phyloP scores from a whole-genome alignment of 2,113 vertebrate genomes.

The Ploceus nigricollis region DNA sequence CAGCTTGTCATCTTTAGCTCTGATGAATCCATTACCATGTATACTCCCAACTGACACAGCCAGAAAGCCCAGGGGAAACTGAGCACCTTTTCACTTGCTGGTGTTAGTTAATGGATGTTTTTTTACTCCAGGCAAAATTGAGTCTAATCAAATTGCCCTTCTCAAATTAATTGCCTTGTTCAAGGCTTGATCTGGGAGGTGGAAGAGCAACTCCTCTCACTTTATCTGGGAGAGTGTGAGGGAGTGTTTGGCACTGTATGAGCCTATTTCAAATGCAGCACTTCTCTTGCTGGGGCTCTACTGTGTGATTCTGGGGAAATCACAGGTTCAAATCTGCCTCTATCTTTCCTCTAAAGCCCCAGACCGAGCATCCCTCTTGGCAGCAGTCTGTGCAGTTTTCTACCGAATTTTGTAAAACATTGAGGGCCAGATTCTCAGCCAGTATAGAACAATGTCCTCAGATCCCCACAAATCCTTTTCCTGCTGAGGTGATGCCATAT shows the following conservation, averaged over 20 bases:
- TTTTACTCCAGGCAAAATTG: not conserved
- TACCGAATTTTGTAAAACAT: not conserved
- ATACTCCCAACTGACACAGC: not conserved
- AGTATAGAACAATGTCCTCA: not conserved
- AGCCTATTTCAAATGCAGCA: not conserved
- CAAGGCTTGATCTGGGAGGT: not conserved
- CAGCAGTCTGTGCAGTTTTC: not conserved
- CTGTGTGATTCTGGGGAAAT: not conserved
- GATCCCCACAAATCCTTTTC: not conserved
- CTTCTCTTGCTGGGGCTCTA: not conserved
- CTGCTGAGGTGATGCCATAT: not conserved
- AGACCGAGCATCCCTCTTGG: not conserved
- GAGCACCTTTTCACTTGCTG: not conserved
- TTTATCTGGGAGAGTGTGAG: not conserved
- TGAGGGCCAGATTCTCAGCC: not conserved
- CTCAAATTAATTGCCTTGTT: constrained; percentile 26
- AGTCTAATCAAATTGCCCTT: constrained; percentile 12
- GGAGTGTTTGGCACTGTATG: not conserved
- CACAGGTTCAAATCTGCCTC: not conserved
- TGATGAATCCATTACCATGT: not conserved
- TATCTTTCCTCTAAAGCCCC: not conserved
- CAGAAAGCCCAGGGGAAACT: not conserved
- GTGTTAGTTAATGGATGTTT: not conserved
- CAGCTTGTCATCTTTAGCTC: not conserved
- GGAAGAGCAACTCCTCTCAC: not conserved